Base-by-base conservation (phyloP, 2,113 vertebrate genomes). In the Vulpes ferrilata region DNA sequence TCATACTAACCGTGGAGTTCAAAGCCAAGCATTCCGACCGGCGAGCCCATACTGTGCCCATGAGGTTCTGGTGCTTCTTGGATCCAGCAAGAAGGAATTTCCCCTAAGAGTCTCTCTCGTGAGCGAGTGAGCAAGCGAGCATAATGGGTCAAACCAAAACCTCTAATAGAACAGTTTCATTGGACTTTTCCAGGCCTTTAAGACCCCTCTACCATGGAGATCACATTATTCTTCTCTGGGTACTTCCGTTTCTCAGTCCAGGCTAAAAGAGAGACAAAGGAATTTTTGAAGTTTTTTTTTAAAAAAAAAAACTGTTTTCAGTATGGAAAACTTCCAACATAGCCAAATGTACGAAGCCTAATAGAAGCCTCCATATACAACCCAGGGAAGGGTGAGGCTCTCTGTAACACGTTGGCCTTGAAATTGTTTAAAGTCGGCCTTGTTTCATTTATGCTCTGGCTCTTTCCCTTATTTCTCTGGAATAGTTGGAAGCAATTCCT, bases 401-500 rank as follows among this genome's bases (percentile, higher is more conserved):
- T 60, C 2, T 93, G 53, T n/a, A 55, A 25, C 20, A 64, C 43
- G 15, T 17, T 43, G 67, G 8, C 16, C 67, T 69, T 69, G 67
- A 20, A 69, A 69, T 20, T 69, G 67, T 69, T 69, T 69, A 35
- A 69, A 35, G 32, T 69, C 32, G 15, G 48, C 53, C 3, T 84
- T 90, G 15, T 84, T 74, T 90, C 43, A 15, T 32, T 57, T 82
- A 1, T 55, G 23, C 7, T 19, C 20, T 84, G 82, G 5, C 19
- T 15, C 27, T 35, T 43, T 88, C 35, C 38, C 23, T 95, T 71
- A 23, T 51, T 78, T 76, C 30, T n/a, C 59, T 84, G 38, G 64
- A 81, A 57, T 78, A 59, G n/a, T 32, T n/a, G 53, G 17, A 88
- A 97, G 15, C 22, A 80, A 38, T 93, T 96, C 32, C 30, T 90